Conservation (phyloP, 2,888 invertebrate species). For the Drosophila robusta region DNA sequence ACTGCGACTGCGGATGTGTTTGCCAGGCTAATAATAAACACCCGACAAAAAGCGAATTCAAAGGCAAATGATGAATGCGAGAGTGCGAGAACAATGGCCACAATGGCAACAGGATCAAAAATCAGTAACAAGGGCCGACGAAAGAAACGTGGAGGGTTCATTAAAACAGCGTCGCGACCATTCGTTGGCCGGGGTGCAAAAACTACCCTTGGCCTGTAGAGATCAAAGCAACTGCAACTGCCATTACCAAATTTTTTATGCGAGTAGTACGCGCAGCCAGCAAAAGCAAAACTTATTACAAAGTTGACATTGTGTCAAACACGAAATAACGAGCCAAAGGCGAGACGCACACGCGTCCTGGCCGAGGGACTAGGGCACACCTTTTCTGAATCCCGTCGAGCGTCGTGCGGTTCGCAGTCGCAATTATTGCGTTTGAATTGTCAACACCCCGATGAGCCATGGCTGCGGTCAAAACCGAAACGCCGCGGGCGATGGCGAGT, state of each 20-base stretch:
- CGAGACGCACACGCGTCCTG: conserved; percentile 49
- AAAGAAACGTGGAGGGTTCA: conserved; percentile 63
- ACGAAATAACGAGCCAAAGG: conserved; percentile 72
- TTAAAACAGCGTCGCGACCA: conserved; percentile 59
- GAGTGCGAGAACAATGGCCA: conserved; percentile 75
- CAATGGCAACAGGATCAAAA: conserved; percentile 76
- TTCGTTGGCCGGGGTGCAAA: conserved; percentile 41
- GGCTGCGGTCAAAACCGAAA: conserved; percentile 69
- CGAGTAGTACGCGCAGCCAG: conserved; percentile 25
- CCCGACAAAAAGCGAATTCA: conserved; percentile 54
- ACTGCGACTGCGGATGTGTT: conserved; percentile 55
- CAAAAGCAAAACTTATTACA: conserved; percentile 76
- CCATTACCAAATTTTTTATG: conserved; percentile 48
- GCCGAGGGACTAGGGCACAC: conserved; percentile 48
- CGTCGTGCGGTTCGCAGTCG: conserved; percentile 69
- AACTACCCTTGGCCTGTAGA: conserved; percentile 59
- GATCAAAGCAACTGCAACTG: conserved; percentile 77
- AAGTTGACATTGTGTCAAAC: conserved; percentile 81
- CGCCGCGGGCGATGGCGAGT: conserved; percentile 61
- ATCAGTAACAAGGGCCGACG: conserved; percentile 62
- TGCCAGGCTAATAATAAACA: conserved; percentile 80
- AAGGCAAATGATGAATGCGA: conserved; percentile 66
- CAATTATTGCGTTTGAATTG: conserved; percentile 82
- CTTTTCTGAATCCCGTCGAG: conserved; percentile 58
- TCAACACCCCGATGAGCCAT: conserved; percentile 74